These are phyloP conservation scores for Homarus gammarus DNA, from an alignment of 2,888 invertebrate species.

Conservation along the genomic window DNA sequence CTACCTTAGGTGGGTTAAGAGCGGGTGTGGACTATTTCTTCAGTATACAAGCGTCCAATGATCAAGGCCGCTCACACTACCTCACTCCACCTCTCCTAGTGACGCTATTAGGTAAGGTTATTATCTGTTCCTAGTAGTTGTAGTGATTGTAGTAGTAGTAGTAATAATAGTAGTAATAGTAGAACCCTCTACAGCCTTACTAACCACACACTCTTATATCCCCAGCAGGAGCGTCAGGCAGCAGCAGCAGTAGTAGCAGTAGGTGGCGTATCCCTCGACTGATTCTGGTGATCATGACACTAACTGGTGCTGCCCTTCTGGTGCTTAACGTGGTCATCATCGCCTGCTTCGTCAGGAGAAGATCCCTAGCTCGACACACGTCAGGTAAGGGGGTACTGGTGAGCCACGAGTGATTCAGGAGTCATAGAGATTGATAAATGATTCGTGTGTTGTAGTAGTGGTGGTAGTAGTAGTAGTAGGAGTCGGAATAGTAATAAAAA, in stretches of 20 bases:
- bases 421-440: too few relatives aligned
- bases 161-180: neutral
- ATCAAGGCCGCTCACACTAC: conserved; percentile 49
- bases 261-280: conserved; percentile 58
- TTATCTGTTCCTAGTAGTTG: neutral
- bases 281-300: conserved; percentile 83
- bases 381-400: too few relatives aligned
- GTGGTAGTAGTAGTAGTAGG: too few relatives aligned
- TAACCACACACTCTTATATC: too few relatives aligned
- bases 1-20: conserved; percentile 40
- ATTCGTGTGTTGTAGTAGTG: too few relatives aligned
- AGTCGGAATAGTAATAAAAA: too few relatives aligned
- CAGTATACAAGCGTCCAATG: conserved; percentile 52
- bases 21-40: conserved; percentile 47
- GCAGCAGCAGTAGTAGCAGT: neutral
- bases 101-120: conserved; percentile 38
- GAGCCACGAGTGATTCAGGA: too few relatives aligned
- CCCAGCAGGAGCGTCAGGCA: neutral
- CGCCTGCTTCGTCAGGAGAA: conserved; percentile 91
- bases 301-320: conserved; percentile 90
- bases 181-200: neutral
- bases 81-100: conserved; percentile 50
- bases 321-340: conserved; percentile 92
- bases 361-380: conserved; percentile 34
- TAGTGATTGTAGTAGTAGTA: too few relatives aligned